These are phyloP conservation scores for Astropecten irregularis DNA, from an alignment of 53 echinoderm and acorn worm species.

Conservation along the genomic window DNA sequence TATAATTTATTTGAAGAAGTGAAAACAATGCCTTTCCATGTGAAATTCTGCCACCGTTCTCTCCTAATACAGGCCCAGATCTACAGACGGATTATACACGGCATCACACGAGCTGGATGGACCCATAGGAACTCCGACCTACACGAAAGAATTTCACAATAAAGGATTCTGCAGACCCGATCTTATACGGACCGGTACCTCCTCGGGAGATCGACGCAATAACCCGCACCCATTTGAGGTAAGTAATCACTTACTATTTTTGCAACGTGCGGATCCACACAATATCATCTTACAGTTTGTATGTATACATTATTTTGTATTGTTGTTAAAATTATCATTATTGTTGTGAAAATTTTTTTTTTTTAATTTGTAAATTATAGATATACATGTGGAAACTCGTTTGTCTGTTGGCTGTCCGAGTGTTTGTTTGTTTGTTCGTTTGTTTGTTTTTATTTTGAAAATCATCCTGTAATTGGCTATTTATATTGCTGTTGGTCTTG, in stretches of 20 bases:
- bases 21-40: no score
- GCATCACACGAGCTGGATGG: conserved; percentile 56
- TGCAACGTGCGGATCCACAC: not conserved
- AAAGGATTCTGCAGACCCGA: conserved; percentile 76
- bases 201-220: conserved; percentile 84
- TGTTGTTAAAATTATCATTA: not conserved
- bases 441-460: no score
- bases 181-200: conserved; percentile 78
- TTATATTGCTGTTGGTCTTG: no score
- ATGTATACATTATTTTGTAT: not conserved
- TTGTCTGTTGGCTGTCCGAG: no score
- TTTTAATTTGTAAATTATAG: not conserved
- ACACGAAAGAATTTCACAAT: conserved; percentile 63
- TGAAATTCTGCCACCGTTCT: no score
- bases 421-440: no score
- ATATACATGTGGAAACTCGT: no score
- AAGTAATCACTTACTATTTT: conserved; percentile 1
- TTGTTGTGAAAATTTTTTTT: not conserved
- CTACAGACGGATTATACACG: conserved; percentile 72
- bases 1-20: no score
- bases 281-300: not conserved
- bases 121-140: conserved; percentile 74
- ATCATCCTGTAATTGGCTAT: no score
- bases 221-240: conserved; percentile 98
- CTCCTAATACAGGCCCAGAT: conserved; percentile 65